phyloP scores from a whole-genome alignment of 2,113 vertebrate species.

The Upupa epops region DNA sequence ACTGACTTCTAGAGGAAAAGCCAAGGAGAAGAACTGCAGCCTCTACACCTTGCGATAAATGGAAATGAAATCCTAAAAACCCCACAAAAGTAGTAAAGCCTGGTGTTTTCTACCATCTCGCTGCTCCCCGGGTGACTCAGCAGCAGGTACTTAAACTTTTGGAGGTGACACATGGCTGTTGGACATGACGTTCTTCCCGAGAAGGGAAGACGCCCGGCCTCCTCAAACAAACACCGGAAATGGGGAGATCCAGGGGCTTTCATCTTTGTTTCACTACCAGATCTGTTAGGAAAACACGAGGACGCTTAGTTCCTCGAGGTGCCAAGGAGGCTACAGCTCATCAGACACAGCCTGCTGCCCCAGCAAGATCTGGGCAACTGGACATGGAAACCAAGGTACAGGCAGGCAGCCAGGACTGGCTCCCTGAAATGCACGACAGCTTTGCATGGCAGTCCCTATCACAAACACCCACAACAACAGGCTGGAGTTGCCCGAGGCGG shows the following conservation, averaged over 20 bases:
- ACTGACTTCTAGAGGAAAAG: background rate
- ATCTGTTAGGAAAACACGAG: rapidly evolving
- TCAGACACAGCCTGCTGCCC: background rate
- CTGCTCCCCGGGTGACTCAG: background rate
- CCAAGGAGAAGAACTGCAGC: background rate
- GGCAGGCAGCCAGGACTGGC: background rate
- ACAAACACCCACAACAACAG: rapidly evolving
- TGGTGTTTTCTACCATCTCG: background rate
- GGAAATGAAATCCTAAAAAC: rapidly evolving
- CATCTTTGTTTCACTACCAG: background rate
- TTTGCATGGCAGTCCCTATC: background rate
- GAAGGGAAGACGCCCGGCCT: background rate
- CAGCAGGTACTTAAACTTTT: background rate
- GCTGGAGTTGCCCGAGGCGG: background rate
- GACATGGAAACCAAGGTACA: background rate
- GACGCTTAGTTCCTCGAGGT: background rate
- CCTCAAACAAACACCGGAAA: background rate
- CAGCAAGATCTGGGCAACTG: rapidly evolving
- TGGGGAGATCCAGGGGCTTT: background rate
- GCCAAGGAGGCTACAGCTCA: background rate
- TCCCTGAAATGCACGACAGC: background rate
- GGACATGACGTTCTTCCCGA: background rate
- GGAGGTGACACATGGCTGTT: background rate
- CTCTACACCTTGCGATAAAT: background rate
- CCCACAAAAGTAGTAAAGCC: background rate